Conservation (phyloP, 2,113 vertebrate species). For the Oostethus manadensis region DNA sequence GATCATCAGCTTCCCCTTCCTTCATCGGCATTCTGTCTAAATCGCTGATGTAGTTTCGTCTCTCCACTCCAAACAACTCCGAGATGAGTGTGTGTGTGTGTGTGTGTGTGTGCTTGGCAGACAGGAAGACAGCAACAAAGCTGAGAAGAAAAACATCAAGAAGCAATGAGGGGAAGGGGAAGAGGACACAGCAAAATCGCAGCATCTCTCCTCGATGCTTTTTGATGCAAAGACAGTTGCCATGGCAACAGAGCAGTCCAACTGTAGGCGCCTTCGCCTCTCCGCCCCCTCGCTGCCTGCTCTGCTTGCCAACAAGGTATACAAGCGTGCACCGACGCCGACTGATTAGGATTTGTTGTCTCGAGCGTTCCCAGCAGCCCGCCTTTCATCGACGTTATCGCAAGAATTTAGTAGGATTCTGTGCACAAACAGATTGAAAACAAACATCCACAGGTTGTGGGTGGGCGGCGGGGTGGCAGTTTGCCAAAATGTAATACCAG, state of each 20-base stretch:
- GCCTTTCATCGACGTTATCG: too few species aligned
- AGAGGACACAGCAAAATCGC: slow-evolving; percentile 31
- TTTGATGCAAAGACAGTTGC: slow-evolving; percentile 74
- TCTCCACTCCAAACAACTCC: too few species aligned
- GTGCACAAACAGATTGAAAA: not conserved
- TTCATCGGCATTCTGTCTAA: not conserved
- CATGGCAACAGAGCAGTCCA: slow-evolving; percentile 73
- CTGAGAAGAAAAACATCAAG: slow-evolving; percentile 15
- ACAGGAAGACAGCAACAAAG: slow-evolving; percentile 1
- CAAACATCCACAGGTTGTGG: too few species aligned
- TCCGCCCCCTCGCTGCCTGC: slow-evolving; percentile 52
- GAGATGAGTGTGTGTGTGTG: not conserved
- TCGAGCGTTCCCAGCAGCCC: too few species aligned
- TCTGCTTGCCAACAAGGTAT: slow-evolving; percentile 51
- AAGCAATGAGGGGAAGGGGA: slow-evolving; percentile 10
- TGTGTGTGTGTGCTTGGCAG: not conserved
- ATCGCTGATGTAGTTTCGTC: not conserved
- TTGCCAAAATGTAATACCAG: too few species aligned
- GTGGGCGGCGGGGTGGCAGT: too few species aligned
- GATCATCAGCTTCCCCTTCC: slow-evolving; percentile 19
- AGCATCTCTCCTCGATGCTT: slow-evolving; percentile 56
- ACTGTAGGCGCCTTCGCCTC: slow-evolving; percentile 58
- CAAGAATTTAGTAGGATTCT: not conserved
- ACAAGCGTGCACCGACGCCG: slow-evolving; percentile 17
- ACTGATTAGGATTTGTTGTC: not conserved